phyloP scores from a whole-genome alignment of 2,888 invertebrate genomes.

The Lacanobia oleracea region DNA sequence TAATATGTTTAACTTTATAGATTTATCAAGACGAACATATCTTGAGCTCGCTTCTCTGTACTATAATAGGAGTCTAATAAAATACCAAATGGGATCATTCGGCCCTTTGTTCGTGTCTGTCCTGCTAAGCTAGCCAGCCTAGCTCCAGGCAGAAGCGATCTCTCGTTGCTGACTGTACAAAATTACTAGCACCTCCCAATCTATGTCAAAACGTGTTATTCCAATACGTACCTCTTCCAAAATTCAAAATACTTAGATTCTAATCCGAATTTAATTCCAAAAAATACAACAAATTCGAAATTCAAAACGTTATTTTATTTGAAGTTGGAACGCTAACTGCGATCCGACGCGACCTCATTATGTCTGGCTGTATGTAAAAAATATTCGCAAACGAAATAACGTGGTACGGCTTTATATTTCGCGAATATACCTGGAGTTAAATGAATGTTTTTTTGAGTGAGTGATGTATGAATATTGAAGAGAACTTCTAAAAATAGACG shows the following conservation, averaged over 20 bases:
- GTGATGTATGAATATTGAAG: conserved; percentile 34
- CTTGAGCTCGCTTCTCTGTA: no score
- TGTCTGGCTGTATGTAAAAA: conserved; percentile 46
- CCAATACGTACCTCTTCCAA: neutral
- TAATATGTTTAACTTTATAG: no score
- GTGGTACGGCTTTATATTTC: conserved; percentile 22
- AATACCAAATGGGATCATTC: no score
- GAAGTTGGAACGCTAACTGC: conserved; percentile 59
- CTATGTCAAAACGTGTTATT: neutral
- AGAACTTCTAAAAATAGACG: conserved; percentile 8
- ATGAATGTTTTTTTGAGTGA: conserved; percentile 38
- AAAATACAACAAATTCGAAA: conserved; percentile 22
- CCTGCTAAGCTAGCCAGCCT: no score
- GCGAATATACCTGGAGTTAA: conserved; percentile 36
- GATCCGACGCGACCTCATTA: conserved; percentile 58
- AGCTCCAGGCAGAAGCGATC: no score
- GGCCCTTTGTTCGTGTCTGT: no score
- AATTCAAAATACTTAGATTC: conserved; percentile 13
- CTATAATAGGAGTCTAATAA: no score
- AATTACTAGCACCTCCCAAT: neutral
- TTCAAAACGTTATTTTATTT: conserved; percentile 52
- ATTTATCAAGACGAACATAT: no score
- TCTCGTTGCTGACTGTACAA: no score
- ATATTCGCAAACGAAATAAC: conserved; percentile 48
- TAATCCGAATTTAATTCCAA: conserved; percentile 14